phyloP scores from a whole-genome alignment of 2,113 vertebrate genomes.

The Oryzias curvinotus region DNA sequence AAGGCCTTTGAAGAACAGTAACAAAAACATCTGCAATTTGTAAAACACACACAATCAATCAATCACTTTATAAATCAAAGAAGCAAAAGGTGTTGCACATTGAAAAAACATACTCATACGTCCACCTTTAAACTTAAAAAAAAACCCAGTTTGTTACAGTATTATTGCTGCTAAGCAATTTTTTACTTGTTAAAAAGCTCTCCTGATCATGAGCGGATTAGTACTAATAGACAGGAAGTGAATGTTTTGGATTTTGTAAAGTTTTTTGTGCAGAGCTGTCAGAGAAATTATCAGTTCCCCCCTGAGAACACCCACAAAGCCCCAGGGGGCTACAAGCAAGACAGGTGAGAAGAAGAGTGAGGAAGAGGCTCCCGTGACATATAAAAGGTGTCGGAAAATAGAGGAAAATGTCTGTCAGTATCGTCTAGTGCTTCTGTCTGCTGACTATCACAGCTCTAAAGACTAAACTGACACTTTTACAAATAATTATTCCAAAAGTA shows the following conservation, averaged over 20 bases:
- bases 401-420: background rate
- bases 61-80: too few species aligned
- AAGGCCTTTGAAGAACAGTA: too few species aligned
- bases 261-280: conserved; percentile 47
- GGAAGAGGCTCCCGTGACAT: background rate
- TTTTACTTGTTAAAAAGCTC: conserved; percentile 20
- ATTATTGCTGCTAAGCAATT: conserved; percentile 18
- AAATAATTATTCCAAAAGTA: too few species aligned
- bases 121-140: background rate
- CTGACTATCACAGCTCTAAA: too few species aligned
- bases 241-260: conserved; percentile 59
- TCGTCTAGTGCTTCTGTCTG: too few species aligned
- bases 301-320: conserved; percentile 5
- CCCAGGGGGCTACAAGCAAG: background rate
- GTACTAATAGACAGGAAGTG: conserved; percentile 46
- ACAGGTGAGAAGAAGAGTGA: conserved; percentile 6
- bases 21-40: too few species aligned
- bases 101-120: conserved; percentile 4
- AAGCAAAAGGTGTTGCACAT: background rate
- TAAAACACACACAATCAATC: too few species aligned
- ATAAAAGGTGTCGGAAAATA: conserved; percentile 6
- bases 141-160: background rate
- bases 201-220: conserved; percentile 28
- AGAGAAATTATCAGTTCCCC: conserved; percentile 57
- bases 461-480: too few species aligned